Evolutionary conservation across 2,113 vertebrate genomes (phyloP), one percentile per base, ranked within the genome.

Genomic region (Percopsis transmontana): DNA sequence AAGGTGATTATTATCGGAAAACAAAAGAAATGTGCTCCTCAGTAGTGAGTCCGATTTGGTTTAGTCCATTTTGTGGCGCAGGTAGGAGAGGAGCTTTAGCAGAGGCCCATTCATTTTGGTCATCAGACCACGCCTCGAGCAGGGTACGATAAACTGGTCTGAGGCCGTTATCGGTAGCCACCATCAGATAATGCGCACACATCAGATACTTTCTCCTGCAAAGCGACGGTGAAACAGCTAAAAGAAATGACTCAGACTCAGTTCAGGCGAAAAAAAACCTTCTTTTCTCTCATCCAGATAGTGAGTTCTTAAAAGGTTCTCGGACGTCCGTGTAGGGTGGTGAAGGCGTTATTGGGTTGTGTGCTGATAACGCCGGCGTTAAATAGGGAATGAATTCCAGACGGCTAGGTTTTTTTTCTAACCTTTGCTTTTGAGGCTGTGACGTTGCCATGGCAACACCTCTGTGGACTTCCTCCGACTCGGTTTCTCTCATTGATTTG

Each of bases 381-480:
- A 74, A 73, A 48, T 67, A 54, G 1, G 7, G 53, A 72, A 70
- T 75, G 66, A 73, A 84, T 79, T 57, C 40, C 50, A 38, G 33
- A 18, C 21, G 52, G 44, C 38, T n/a, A 42, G 39, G 57, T 51
- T 39, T 13, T 20, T 21, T 55, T 72, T 15, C 10, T 3, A 45
- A 24, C 20, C 42, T 58, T 44, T 41, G 60, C 53, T 70, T 63
- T 67, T 54, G 11, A 63, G 41, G 20, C n/a, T 54, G 59, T 20
- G 27, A 2, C 63, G 77, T 81, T 81, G 57, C 73, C 71, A 83
- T 79, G 66, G 80, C 41, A 51, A 85, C 18, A 3, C 39, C 3
- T 11, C 48, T 62, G 55, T 18, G 54, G 55, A 68, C 9, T 41
- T 18, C 23, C 20, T 51, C 48, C n/a, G n/a, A n/a, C 19, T 51